These are phyloP conservation scores for Drosophila seguyi DNA, from an alignment of 1,140 invertebrate genomes.

Conservation along the genomic window DNA sequence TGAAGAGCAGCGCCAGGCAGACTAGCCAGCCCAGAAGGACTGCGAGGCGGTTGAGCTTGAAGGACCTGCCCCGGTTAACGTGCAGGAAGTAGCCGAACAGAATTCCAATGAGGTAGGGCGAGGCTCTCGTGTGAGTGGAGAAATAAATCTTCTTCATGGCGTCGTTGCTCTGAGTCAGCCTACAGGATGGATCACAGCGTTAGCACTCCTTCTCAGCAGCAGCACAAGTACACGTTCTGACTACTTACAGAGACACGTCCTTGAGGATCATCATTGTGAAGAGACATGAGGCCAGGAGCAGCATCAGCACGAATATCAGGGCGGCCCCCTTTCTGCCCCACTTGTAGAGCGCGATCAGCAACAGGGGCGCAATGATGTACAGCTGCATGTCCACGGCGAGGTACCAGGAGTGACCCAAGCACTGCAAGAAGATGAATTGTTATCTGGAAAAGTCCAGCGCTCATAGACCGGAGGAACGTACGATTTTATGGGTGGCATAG, in stretches of 20 bases:
- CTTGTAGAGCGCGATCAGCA: conserved; percentile 89
- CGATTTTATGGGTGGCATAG: conserved; percentile 44
- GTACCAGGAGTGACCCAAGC: conserved; percentile 95
- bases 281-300: conserved; percentile 45
- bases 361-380: conserved; percentile 90
- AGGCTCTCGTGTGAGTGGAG: conserved; percentile 50
- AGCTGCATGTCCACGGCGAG: conserved; percentile 94
- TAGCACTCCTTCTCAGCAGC: not conserved
- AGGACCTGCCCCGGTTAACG: conserved; percentile 19
- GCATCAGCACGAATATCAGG: conserved; percentile 33
- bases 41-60: conserved; percentile 12
- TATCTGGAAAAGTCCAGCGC: not conserved
- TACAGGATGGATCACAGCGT: not conserved
- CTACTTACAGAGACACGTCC: conserved; percentile 44
- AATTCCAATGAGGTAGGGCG: conserved; percentile 56
- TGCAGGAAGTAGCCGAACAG: conserved; percentile 62
- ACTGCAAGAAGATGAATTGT: conserved; percentile 86
- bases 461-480: conserved; percentile 8
- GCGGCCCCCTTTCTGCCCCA: conserved; percentile 85
- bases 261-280: conserved; percentile 59
- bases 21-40: conserved; percentile 42
- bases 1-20: conserved; percentile 55
- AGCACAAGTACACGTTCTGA: not conserved
- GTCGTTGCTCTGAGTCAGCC: not conserved
- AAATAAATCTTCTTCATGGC: conserved; percentile 40